Evolutionary conservation across 1,140 invertebrate genomes (phyloP).

Genomic region (Drosophila lacertosa): DNA sequence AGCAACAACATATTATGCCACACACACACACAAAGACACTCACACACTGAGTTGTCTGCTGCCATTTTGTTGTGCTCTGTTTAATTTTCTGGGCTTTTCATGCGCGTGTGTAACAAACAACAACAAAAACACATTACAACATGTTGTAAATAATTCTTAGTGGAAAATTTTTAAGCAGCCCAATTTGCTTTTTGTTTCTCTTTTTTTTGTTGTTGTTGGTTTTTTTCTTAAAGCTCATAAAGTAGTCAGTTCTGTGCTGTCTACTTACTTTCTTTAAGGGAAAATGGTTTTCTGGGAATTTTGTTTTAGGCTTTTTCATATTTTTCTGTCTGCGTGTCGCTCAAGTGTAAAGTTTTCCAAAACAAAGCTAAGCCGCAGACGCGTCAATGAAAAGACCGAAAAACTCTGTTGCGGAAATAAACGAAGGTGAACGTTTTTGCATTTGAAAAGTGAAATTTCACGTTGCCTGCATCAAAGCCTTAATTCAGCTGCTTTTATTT

Average conservation of each 20-base stretch:
- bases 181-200: constrained; percentile 32
- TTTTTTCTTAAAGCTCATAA: constrained; percentile 62
- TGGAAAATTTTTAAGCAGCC: constrained; percentile 59
- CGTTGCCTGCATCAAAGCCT: constrained; percentile 11
- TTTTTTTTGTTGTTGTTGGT: constrained; percentile 16
- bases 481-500: constrained; percentile 15
- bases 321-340: constrained; percentile 26
- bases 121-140: constrained; percentile 65
- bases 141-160: constrained; percentile 75
- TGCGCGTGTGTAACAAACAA: constrained; percentile 32
- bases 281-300: constrained; percentile 38
- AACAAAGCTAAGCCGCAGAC: constrained; percentile 19
- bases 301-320: background rate
- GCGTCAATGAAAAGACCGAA: constrained; percentile 65
- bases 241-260: constrained; percentile 58
- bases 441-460: constrained; percentile 81
- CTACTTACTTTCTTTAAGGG: constrained; percentile 58
- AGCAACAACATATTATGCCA: constrained; percentile 43
- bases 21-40: constrained; percentile 9
- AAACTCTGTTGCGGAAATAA: constrained; percentile 72
- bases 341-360: constrained; percentile 69
- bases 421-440: constrained; percentile 81
- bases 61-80: constrained; percentile 79
- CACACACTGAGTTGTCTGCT: constrained; percentile 25
- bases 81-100: constrained; percentile 67